These are phyloP conservation scores for Keiferia lycopersicella DNA, from an alignment of 2,888 invertebrate species.

Conservation along the genomic window DNA sequence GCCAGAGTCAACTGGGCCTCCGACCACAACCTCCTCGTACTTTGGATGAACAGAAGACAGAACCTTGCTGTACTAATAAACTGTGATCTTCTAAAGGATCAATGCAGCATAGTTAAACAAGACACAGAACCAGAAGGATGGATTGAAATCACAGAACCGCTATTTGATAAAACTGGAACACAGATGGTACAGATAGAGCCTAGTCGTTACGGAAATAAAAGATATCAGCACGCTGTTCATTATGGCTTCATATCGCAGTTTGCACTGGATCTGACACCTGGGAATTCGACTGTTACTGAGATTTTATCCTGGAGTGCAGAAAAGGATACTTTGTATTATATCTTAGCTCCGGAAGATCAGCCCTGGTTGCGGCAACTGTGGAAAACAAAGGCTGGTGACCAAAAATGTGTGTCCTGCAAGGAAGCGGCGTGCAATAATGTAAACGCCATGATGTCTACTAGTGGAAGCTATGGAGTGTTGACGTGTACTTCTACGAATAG, in stretches of 20 bases:
- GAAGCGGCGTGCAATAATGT: conserved; percentile 85
- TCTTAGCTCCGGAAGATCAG: conserved; percentile 82
- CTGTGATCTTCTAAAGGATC: conserved; percentile 74
- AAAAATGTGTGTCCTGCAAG: conserved; percentile 83
- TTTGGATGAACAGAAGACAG: conserved; percentile 94
- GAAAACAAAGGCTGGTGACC: conserved; percentile 74
- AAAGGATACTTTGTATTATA: conserved; percentile 84
- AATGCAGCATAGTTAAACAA: conserved; percentile 66
- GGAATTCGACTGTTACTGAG: conserved; percentile 81
- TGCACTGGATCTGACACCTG: conserved; percentile 75
- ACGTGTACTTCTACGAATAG: conserved; percentile 61
- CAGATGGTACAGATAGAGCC: conserved; percentile 71
- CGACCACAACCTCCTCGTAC: conserved; percentile 83
- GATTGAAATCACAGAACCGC: conserved; percentile 83
- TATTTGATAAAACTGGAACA: conserved; percentile 71
- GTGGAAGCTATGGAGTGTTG: conserved; percentile 58
- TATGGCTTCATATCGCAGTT: conserved; percentile 56
- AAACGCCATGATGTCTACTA: conserved; percentile 79
- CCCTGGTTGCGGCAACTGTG: conserved; percentile 87
- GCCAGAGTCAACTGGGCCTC: conserved; percentile 89
- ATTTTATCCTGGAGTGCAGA: conserved; percentile 84
- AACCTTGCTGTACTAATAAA: conserved; percentile 83
- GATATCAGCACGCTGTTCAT: conserved; percentile 70
- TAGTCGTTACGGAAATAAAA: conserved; percentile 55
- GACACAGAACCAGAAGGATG: conserved; percentile 85